phyloP scores from a whole-genome alignment of 1,140 invertebrate genomes.

The Drosophila nebulosa region DNA sequence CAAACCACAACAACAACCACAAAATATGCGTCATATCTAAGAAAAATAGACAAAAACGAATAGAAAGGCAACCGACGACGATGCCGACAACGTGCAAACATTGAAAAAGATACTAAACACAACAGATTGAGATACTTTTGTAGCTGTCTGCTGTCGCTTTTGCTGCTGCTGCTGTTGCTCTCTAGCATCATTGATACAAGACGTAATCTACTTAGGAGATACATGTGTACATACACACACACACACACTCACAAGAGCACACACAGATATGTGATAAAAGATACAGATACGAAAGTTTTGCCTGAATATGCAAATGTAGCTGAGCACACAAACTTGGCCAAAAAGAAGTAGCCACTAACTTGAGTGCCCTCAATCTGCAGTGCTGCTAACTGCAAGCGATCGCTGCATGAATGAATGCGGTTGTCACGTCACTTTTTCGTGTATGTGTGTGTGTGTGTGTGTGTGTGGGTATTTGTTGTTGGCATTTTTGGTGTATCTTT shows the following conservation, averaged over 20 bases:
- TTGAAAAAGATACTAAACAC: conserved; percentile 22
- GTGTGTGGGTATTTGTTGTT: conserved; percentile 43
- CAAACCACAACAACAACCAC: not conserved
- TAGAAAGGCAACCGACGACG: conserved; percentile 1
- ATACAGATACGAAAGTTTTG: not conserved
- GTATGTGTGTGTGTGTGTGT: conserved; percentile 7
- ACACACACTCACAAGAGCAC: not conserved
- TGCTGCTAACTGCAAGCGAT: not conserved
- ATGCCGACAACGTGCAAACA: conserved; percentile 23
- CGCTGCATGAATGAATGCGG: conserved; percentile 64
- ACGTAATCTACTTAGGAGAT: conserved; percentile 30
- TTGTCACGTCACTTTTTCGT: conserved; percentile 25
- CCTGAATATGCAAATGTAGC: conserved; percentile 21
- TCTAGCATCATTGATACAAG: conserved; percentile 36
- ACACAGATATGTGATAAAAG: not conserved
- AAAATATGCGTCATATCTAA: conserved; percentile 31
- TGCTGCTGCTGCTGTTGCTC: not conserved
- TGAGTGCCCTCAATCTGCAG: conserved; percentile 23
- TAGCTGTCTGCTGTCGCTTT: not conserved
- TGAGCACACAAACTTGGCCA: conserved; percentile 20
- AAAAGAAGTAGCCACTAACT: conserved; percentile 11
- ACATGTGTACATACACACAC: conserved; percentile 3
- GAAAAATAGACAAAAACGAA: conserved; percentile 12
- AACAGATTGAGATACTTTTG: conserved; percentile 12
- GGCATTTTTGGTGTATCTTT: conserved; percentile 39